These are phyloP conservation scores for Varanus komodoensis DNA, from an alignment of 2,113 vertebrate species.

Conservation along the genomic window DNA sequence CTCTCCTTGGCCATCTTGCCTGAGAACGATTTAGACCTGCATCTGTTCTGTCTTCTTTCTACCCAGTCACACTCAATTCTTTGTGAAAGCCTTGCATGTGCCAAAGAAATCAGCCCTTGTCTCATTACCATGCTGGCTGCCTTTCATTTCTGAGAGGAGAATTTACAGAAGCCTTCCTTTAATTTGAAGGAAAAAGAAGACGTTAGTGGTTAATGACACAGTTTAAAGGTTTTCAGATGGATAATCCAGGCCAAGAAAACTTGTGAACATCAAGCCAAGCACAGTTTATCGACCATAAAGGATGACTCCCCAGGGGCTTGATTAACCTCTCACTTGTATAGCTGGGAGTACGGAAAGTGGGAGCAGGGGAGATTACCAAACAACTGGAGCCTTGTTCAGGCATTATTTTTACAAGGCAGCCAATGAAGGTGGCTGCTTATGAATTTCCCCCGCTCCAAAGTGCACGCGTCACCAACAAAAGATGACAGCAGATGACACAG, in stretches of 20 bases:
- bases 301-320: not conserved
- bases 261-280: not conserved
- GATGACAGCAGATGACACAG: no score
- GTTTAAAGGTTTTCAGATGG: not conserved
- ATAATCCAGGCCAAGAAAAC: not conserved
- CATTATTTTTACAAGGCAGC: no score
- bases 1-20: slow-evolving; percentile 15
- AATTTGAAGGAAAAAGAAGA: not conserved
- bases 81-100: slow-evolving; percentile 22
- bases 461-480: no score
- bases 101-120: slow-evolving; percentile 16
- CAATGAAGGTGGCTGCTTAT: no score
- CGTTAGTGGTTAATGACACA: not conserved
- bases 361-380: not conserved
- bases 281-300: not conserved
- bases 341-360: not conserved
- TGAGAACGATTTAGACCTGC: slow-evolving; percentile 50
- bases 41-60: slow-evolving; percentile 45
- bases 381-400: no score
- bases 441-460: no score
- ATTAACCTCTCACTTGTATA: not conserved
- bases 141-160: slow-evolving; percentile 12
- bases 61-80: slow-evolving; percentile 41
- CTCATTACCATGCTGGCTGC: slow-evolving; percentile 28
- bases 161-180: slow-evolving; percentile 28